These are phyloP conservation scores for Drosophila austrosaltans DNA, from an alignment of 2,888 invertebrate genomes.

Conservation along the genomic window DNA sequence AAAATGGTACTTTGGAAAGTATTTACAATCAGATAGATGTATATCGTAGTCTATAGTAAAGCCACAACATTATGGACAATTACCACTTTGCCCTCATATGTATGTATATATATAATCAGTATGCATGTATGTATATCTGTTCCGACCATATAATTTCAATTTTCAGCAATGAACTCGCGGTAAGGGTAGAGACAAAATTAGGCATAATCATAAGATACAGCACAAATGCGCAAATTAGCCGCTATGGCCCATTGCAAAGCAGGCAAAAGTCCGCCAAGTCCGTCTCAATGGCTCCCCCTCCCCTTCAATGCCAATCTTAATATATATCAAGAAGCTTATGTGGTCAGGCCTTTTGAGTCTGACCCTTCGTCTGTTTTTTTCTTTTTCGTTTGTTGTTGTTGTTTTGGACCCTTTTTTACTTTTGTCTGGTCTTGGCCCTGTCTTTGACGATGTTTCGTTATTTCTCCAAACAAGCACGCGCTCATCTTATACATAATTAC, in stretches of 20 bases:
- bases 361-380: slow-evolving; percentile 18
- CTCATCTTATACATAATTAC: slow-evolving; percentile 69
- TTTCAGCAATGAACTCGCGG: slow-evolving; percentile 21
- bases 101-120: not conserved
- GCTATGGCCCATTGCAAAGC: slow-evolving; percentile 36
- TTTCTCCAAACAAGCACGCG: slow-evolving; percentile 68
- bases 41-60: slow-evolving; percentile 28
- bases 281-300: slow-evolving; percentile 3
- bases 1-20: slow-evolving; percentile 9
- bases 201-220: slow-evolving; percentile 63
- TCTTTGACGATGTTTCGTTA: slow-evolving; percentile 22
- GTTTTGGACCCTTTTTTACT: slow-evolving; percentile 26
- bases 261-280: slow-evolving; percentile 24
- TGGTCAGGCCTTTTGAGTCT: slow-evolving; percentile 11
- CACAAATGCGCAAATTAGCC: slow-evolving; percentile 59
- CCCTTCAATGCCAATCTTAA: not conserved
- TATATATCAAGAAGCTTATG: not conserved
- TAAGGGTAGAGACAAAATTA: slow-evolving; percentile 49
- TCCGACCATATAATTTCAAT: slow-evolving; percentile 55
- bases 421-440: slow-evolving; percentile 35
- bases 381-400: not conserved
- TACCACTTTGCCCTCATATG: slow-evolving; percentile 35
- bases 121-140: slow-evolving; percentile 12
- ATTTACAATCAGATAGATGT: slow-evolving; percentile 24
- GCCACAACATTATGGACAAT: slow-evolving; percentile 50